A percentile compares a stretch with the other conserved stretches of the same genome.
These are phyloP conservation scores for Mormyrops attenuatus DNA, from an alignment of 2,797 vertebrate species.

Conservation along the genomic window DNA sequence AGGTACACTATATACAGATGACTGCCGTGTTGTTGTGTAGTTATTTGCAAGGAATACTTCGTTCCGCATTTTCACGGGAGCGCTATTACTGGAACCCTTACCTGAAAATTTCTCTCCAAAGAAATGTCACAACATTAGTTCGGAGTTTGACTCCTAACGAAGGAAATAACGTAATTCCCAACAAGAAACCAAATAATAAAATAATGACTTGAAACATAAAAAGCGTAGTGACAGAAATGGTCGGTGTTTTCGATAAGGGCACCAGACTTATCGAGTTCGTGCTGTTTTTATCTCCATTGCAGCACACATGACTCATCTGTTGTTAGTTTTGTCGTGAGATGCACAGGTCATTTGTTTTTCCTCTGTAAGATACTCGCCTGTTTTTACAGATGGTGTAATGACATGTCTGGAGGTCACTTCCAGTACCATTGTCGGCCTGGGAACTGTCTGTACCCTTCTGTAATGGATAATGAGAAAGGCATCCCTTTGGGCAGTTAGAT, in stretches of 20 bases:
- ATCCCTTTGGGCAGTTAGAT: neutral
- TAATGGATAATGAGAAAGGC: neutral
- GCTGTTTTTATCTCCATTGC: neutral
- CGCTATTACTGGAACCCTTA: neutral
- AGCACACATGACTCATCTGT: neutral
- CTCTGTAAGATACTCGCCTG: neutral
- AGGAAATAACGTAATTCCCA: neutral
- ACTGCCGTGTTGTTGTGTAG: neutral
- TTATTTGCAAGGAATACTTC: neutral
- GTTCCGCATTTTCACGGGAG: neutral
- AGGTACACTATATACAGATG: neutral
- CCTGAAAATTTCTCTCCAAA: neutral
- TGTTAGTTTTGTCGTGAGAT: neutral
- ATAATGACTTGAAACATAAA: neutral
- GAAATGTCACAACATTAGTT: neutral
- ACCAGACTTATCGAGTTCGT: neutral
- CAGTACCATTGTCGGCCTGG: neutral
- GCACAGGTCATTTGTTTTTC: neutral
- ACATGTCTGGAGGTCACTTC: constrained; percentile 1
- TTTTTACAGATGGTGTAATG: neutral
- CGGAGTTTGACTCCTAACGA: neutral
- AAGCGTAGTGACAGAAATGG: neutral
- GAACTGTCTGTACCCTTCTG: neutral
- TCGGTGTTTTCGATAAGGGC: neutral
- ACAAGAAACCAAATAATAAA: neutral